Base-by-base conservation (phyloP, 2,888 invertebrate species). In the Dione juno region DNA sequence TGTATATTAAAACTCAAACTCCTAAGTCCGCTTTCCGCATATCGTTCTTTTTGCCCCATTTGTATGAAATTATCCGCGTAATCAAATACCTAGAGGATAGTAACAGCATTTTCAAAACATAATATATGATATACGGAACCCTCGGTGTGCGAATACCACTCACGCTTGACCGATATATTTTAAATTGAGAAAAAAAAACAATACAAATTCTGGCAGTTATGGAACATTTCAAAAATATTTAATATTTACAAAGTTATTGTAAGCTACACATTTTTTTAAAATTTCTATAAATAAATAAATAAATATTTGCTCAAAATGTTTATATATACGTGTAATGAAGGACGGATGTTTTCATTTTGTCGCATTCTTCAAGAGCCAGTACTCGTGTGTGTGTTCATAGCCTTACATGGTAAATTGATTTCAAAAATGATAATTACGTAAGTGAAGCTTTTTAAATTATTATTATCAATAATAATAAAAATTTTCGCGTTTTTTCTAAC, bases 231-330 rank as follows among this genome's bases (percentile, higher is more conserved):
- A n/a, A n/a, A n/a, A n/a, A n/a, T n/a, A n/a, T n/a, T n/a, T n/a
- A n/a, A n/a, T n/a, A n/a, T n/a, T n/a, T n/a, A 16, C 48, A 19
- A 48, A 11, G 48, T 48, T 48, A 16, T 48, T 48, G 48, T 19
- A n/a, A 48, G 3, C 16, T 9, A 48, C 16, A 48, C n/a, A n/a
- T 48, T 16, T 48, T 48, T 48, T n/a, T n/a, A n/a, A n/a, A n/a
- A n/a, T n/a, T n/a, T n/a, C n/a, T n/a, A n/a, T n/a, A n/a, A 16
- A 50, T 50, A 50, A 50, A 50, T 48, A 21, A 50, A 50, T 50
- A 50, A 50, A 50, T 50, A 50, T 50, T 50, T 50, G 50, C 11
- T 50, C 19, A 21, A 50, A 50, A 28, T 50, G 19, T 50, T 50
- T 19, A 50, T 50, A 50, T 50, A 50, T 19, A 50, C n/a, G n/a